Conservation (phyloP, 92 coral and sea anemone genomes). For the Epizoanthus rinbou region DNA sequence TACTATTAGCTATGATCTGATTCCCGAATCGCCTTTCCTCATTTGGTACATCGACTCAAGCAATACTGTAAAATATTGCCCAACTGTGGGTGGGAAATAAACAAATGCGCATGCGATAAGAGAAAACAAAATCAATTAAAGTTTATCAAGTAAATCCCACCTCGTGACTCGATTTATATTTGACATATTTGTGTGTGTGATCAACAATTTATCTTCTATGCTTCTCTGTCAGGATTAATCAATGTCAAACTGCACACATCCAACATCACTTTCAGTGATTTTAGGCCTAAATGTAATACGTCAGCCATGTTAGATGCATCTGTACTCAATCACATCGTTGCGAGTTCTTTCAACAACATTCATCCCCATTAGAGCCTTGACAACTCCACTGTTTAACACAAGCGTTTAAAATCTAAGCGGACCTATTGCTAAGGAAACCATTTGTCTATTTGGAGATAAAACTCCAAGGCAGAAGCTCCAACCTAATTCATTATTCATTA, state of each 20-base stretch:
- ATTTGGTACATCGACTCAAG: background rate
- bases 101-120: conserved; percentile 5
- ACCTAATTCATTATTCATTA: conserved; percentile 26
- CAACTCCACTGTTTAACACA: conserved; percentile 33
- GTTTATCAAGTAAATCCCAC: conserved; percentile 14
- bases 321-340: conserved; percentile 29
- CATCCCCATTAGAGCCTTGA: conserved; percentile 44
- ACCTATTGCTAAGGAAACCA: conserved; percentile 18
- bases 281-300: background rate
- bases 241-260: conserved; percentile 18
- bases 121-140: conserved; percentile 12
- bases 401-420: conserved; percentile 17
- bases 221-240: conserved; percentile 27
- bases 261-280: background rate
- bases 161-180: conserved; percentile 3
- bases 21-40: background rate
- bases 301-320: background rate
- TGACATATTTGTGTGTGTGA: conserved; percentile 26
- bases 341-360: conserved; percentile 35
- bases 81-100: background rate
- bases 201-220: conserved; percentile 23
- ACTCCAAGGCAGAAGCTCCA: background rate
- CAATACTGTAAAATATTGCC: background rate
- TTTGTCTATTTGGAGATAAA: background rate
- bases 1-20: background rate